Conservation (phyloP, 2,797 vertebrate species). For the Esox masquinongy region DNA sequence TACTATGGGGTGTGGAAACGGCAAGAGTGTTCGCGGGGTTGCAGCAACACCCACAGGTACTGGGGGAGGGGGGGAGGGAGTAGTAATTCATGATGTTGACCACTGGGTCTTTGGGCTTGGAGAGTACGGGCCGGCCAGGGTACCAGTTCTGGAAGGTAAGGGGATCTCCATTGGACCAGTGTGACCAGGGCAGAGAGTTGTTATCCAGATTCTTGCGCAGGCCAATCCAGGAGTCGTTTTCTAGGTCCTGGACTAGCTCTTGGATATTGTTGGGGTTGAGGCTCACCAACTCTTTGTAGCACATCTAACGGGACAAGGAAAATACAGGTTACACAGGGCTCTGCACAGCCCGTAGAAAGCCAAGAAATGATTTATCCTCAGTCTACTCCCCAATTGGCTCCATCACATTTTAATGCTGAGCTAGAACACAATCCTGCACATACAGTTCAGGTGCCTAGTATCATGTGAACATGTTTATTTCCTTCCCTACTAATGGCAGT, state of each 20-base stretch:
- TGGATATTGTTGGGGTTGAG: conserved; percentile 54
- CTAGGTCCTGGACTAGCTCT: conserved; percentile 21
- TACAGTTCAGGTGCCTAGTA: neutral
- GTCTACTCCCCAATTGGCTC: neutral
- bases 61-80: neutral
- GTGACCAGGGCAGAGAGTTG: conserved; percentile 50
- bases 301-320: conserved; percentile 42
- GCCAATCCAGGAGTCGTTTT: conserved; percentile 64
- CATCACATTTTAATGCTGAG: neutral
- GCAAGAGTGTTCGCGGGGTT: no score
- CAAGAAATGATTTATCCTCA: neutral
- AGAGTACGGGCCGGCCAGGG: conserved; percentile 59
- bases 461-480: neutral
- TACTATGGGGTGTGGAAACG: neutral
- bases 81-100: neutral
- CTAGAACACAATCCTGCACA: neutral
- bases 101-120: neutral
- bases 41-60: conserved; percentile 19
- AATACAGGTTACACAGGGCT: neutral
- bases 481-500: neutral
- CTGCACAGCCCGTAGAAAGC: neutral
- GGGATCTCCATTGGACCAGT: conserved; percentile 68
- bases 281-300: conserved; percentile 71
- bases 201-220: conserved; percentile 58
- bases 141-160: conserved; percentile 78